Conservation (phyloP, 2,797 vertebrate genomes). For the Liparis tanakae region DNA sequence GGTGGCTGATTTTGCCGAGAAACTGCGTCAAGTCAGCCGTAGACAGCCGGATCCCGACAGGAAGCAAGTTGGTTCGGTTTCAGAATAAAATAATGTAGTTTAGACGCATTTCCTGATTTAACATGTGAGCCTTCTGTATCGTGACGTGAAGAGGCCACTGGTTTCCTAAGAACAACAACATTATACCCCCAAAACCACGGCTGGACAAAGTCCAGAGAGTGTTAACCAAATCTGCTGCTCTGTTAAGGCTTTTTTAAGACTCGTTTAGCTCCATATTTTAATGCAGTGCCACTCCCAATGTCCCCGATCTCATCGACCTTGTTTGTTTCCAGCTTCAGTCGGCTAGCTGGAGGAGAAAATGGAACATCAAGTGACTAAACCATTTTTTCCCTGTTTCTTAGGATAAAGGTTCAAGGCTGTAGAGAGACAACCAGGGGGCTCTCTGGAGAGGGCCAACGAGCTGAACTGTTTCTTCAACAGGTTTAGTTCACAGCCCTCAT, state of each 20-base stretch:
- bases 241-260: too few relatives aligned
- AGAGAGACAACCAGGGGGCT: too few relatives aligned
- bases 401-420: too few relatives aligned
- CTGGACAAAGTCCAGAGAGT: too few relatives aligned
- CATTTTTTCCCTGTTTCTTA: too few relatives aligned
- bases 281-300: neutral
- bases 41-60: conserved; percentile 32
- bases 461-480: too few relatives aligned
- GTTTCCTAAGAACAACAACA: neutral
- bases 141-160: neutral
- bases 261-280: neutral
- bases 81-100: conserved; percentile 55
- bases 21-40: conserved; percentile 67
- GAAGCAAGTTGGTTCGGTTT: conserved; percentile 28
- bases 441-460: too few relatives aligned
- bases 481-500: too few relatives aligned
- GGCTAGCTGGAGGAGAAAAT: too few relatives aligned
- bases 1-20: conserved; percentile 76
- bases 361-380: too few relatives aligned
- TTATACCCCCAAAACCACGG: too few relatives aligned
- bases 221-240: neutral
- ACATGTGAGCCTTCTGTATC: neutral
- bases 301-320: neutral
- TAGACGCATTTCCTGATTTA: neutral
- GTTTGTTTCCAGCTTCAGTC: too few relatives aligned